Evolutionary conservation across 2,888 invertebrate genomes (phyloP), one percentile per base, ranked within the genome.

Genomic region (Eutolmus rufibarbis): DNA sequence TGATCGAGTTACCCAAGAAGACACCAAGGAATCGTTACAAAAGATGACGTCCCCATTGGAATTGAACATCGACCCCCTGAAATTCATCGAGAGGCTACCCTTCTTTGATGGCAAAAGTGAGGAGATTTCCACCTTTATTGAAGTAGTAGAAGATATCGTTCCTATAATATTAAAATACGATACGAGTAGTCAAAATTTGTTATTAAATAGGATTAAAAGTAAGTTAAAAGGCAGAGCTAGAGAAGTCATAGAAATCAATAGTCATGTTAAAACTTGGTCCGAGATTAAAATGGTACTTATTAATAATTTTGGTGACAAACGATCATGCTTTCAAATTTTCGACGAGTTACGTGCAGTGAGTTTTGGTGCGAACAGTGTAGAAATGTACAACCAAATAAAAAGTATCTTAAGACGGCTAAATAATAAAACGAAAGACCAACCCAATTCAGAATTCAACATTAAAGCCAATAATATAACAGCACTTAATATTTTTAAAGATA

Each of bases 211-310:
- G 16, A 87, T 88, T 51, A 88, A 88, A 79, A 86, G 51, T 87
- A 88, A 87, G 40, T 77, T 87, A 85, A 84, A 23, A 37, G 82
- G 84, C 23, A 84, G 40, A 57, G 86, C 86, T 57, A 86, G 77
- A 14, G 87, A 87, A 84, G 37, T 78, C 14, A 84, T 87, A 16
- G 88, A 88, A 5, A 88, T 88, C 5, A 88, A 88, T 85, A 74
- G 57, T 14, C 88, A 88, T 40, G 85, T 79, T 28, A 78, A 43
- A 37, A 57, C 28, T 23, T 86, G 86, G 88, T 34, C 57, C n/a
- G 79, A 87, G 14, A 74, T 88, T 14, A 88, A 88, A 43, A 34
- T 8, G 46, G 19, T 86, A 5, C 66, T 88, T 43, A 74, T 84
- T n/a, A 57, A 88, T 19, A 85, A 88, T 78, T 88, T 88, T 34